phyloP scores from a whole-genome alignment of 2,888 invertebrate genomes.

The Ormyrus pomaceus region DNA sequence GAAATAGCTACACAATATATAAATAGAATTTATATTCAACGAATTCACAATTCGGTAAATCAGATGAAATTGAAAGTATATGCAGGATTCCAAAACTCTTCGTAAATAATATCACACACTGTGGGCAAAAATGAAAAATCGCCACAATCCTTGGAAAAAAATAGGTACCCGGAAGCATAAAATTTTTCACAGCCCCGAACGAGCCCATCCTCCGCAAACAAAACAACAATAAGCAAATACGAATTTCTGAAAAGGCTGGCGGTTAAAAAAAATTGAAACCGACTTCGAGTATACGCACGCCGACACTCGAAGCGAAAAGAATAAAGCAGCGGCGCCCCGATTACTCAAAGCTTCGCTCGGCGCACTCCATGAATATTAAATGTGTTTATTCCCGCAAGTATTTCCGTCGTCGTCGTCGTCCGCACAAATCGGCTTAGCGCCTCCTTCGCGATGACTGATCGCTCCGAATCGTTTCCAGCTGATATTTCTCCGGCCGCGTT shows the following conservation, averaged over 20 bases:
- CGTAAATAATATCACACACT: too few species aligned
- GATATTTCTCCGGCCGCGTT: constrained; percentile 33
- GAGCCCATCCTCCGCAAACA: too few species aligned
- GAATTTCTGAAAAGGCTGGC: not conserved
- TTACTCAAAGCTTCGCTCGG: constrained; percentile 36
- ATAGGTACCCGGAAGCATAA: too few species aligned
- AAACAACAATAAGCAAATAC: too few species aligned
- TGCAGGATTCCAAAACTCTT: too few species aligned
- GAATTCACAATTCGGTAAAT: too few species aligned
- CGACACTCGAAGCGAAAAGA: constrained; percentile 4
- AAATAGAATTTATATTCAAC: too few species aligned
- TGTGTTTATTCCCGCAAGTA: constrained; percentile 51
- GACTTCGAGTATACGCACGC: not conserved
- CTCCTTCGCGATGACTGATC: constrained; percentile 39
- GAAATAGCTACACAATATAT: too few species aligned
- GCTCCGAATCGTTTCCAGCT: constrained; percentile 21
- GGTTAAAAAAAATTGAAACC: constrained; percentile 40
- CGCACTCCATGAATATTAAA: constrained; percentile 54
- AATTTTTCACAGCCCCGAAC: too few species aligned
- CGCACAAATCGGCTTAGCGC: constrained; percentile 48
- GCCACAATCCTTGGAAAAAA: too few species aligned
- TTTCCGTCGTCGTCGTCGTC: constrained; percentile 21
- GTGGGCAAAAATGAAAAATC: too few species aligned
- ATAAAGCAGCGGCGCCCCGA: constrained; percentile 36
- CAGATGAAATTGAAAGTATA: too few species aligned